Evolutionary conservation across 2,113 vertebrate genomes (phyloP).

Genomic region (Anhinga rufa): DNA sequence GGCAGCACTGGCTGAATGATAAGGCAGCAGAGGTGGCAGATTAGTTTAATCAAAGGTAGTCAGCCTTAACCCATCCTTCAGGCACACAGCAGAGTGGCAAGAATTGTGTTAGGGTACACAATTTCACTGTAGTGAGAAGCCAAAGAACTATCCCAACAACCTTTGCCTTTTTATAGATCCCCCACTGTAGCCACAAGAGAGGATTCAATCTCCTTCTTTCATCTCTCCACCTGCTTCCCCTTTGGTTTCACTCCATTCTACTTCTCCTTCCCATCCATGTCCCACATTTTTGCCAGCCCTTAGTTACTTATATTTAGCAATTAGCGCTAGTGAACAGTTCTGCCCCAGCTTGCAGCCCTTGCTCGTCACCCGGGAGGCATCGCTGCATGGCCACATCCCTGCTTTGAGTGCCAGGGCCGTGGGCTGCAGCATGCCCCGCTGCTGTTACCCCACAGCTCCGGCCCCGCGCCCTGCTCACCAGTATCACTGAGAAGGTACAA

Average conservation of each 20-base stretch:
- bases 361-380: not conserved
- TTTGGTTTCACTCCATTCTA: not conserved
- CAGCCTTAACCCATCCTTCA: not conserved
- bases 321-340: too few species aligned
- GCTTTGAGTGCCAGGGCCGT: too few species aligned
- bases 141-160: not conserved
- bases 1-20: not conserved
- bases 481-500: not conserved
- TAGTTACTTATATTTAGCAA: not conserved
- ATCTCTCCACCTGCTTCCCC: not conserved
- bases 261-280: not conserved
- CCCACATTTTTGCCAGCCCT: not conserved
- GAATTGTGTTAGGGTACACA: fast-evolving
- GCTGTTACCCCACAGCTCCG: not conserved
- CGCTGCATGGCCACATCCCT: not conserved
- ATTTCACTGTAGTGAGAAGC: fast-evolving
- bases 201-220: not conserved
- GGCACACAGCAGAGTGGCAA: not conserved
- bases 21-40: not conserved
- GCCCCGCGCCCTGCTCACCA: not conserved
- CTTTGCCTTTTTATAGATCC: not conserved
- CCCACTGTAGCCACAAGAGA: not conserved
- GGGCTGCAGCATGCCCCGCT: too few species aligned
- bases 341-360: not conserved
- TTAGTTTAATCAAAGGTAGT: not conserved